These are phyloP conservation scores for Zosterops pallidus DNA, from an alignment of 2,113 vertebrate species.

Conservation along the genomic window DNA sequence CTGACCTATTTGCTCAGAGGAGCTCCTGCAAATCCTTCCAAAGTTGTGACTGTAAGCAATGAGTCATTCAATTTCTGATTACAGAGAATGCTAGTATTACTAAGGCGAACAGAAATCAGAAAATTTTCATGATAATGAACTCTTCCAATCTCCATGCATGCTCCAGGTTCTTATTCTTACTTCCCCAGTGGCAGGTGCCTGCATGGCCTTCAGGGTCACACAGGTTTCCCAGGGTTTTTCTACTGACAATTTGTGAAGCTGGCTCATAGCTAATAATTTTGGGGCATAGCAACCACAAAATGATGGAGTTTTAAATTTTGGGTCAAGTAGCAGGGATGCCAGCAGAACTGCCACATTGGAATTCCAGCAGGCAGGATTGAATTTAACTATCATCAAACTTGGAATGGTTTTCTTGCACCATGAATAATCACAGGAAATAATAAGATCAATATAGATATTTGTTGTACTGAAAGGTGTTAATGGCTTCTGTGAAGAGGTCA, in stretches of 20 bases:
- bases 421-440: not conserved
- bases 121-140: not conserved
- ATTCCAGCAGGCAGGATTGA: not conserved
- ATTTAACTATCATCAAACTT: not conserved
- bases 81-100: not conserved
- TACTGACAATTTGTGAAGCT: not conserved
- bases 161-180: not conserved
- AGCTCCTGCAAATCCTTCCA: not conserved
- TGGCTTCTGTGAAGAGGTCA: not conserved
- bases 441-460: not conserved
- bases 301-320: not conserved
- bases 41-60: not conserved
- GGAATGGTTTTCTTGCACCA: not conserved
- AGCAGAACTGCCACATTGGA: not conserved
- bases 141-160: not conserved
- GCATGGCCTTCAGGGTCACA: not conserved
- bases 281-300: not conserved
- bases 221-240: not conserved
- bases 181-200: not conserved
- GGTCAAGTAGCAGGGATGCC: not conserved
- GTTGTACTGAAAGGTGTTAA: not conserved
- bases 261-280: not conserved
- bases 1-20: not conserved
- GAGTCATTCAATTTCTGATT: not conserved
- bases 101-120: not conserved